Evolutionary conservation across 2,113 vertebrate species (phyloP), one percentile per base, ranked within the genome.

Genomic region (Rhynchomys soricoides): DNA sequence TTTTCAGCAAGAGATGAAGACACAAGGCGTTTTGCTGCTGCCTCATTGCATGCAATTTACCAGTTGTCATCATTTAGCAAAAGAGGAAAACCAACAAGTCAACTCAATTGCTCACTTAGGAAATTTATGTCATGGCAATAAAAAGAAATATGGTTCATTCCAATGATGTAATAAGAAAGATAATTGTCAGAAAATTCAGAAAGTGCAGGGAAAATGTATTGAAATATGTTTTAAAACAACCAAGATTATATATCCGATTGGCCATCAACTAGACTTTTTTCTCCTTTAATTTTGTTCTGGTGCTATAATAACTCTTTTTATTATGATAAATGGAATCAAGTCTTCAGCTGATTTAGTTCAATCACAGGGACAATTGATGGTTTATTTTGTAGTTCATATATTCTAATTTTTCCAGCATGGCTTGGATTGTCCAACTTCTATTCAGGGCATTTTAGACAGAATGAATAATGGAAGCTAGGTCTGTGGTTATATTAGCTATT

Each of bases 51-150:
- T 17, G 40, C 81, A 96, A 92, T 96, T 96, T 95, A 79, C 75
- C 77, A 95, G 86, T 96, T 96, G 19, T 68, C 59, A 85, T 95
- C 82, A 91, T 64, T 96, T 96, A 92, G 62, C 26, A 71, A 95
- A 93, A 91, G 11, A 31, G 50, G 82, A n/a, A 86, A 91, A 74
- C 66, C 62, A 96, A 74, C 82, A 95, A 97, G 95, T 95, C 94
- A 96, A 62, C 22, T 29, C 64, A 87, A 70, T 89, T 86, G 1
- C 55, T 83, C 90, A 95, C 78, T 66, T 83, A 95, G 90, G 77
- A 97, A 94, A 96, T 95, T 87, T 95, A 26, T 74, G 77, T 91
- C 91, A 77, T 77, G 29, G 52, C 75, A 96, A 85, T 16, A 71
- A 48, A 94, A 95, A 91, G 45, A 93, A 96, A 78, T 74, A 68